Evolutionary conservation across 2,113 vertebrate genomes (phyloP).

Genomic region (Nerophis ophidion): DNA sequence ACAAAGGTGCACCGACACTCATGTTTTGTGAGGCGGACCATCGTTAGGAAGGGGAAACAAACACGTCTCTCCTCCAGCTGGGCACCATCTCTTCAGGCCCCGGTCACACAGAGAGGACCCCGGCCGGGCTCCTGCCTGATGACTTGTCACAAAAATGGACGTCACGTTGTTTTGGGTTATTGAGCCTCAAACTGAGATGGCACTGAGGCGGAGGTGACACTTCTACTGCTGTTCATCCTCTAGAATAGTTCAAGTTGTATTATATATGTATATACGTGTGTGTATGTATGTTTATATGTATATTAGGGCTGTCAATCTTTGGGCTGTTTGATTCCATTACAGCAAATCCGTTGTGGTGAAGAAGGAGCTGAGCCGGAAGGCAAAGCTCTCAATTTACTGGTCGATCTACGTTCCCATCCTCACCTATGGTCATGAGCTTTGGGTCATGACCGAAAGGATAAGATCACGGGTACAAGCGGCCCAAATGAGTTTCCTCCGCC

Average conservation of each 20-base stretch:
- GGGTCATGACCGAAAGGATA: too few species aligned
- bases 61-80: slow-evolving; percentile 15
- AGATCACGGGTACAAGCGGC: too few species aligned
- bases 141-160: background rate
- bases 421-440: too few species aligned
- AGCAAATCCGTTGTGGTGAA: too few species aligned
- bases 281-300: too few species aligned
- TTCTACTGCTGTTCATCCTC: slow-evolving; percentile 18
- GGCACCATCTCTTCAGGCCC: background rate
- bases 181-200: background rate
- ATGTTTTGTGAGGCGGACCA: slow-evolving; percentile 2
- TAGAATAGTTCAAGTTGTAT: slow-evolving; percentile 33
- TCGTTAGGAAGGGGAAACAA: slow-evolving; percentile 20
- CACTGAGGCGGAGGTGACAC: background rate
- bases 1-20: slow-evolving; percentile 23
- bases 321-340: too few species aligned
- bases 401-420: too few species aligned
- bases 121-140: background rate
- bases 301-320: too few species aligned
- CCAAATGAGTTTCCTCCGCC: too few species aligned
- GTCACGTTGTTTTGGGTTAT: background rate
- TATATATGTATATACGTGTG: too few species aligned
- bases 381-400: too few species aligned
- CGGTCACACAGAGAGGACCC: background rate
- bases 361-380: too few species aligned